These are phyloP conservation scores for Peucedramus taeniatus DNA, from an alignment of 2,113 vertebrate genomes.

Conservation along the genomic window DNA sequence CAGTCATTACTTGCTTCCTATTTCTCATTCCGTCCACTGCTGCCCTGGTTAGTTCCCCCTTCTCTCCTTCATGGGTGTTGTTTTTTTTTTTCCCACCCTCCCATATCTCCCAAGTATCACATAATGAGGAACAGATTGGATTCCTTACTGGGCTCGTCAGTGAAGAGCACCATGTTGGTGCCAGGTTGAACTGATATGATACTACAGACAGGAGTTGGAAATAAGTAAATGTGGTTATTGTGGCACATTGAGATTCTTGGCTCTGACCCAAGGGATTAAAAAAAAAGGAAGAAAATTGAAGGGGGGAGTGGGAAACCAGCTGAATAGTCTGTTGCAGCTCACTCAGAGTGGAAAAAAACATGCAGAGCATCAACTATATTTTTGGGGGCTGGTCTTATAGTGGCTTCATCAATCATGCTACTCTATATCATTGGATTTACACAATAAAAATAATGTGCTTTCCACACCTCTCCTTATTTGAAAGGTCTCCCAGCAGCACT, in stretches of 20 bases:
- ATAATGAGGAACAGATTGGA: slow-evolving; percentile 42
- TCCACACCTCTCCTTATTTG: background rate
- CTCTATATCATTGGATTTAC: background rate
- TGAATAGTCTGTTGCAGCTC: background rate
- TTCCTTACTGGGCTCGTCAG: background rate
- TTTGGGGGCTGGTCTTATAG: background rate
- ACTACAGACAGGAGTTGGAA: slow-evolving; percentile 21
- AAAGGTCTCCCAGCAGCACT: background rate
- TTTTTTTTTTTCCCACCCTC: background rate
- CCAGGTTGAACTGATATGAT: slow-evolving; percentile 37
- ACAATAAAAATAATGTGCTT: background rate
- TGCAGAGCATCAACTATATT: background rate
- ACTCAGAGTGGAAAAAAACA: background rate
- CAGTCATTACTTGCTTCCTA: background rate
- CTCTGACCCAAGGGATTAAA: background rate
- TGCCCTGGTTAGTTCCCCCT: background rate
- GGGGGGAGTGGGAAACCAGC: background rate
- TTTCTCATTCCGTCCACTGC: background rate
- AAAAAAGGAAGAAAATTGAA: background rate
- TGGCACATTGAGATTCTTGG: slow-evolving; percentile 42
- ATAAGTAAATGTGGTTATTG: slow-evolving; percentile 34
- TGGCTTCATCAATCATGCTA: background rate
- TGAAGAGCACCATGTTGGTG: slow-evolving; percentile 1
- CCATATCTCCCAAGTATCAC: background rate
- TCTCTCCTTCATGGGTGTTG: background rate